Base-by-base conservation (phyloP, 37 sponge, comb jelly and placozoan species). In the Chondrosia reniformis region DNA sequence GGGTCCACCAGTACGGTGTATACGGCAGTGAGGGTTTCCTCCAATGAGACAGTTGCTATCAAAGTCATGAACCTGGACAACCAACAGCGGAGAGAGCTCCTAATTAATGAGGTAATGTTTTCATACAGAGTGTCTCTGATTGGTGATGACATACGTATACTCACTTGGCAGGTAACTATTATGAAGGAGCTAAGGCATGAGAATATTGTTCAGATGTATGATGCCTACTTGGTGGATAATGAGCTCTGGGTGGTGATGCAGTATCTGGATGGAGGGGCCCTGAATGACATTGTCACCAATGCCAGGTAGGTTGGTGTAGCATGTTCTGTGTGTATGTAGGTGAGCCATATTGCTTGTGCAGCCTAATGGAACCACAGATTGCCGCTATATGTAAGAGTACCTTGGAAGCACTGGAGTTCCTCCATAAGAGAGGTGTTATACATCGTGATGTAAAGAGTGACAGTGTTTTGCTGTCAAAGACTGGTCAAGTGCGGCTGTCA, bases 51-150 rank as follows among this genome's bases (percentile, higher is more conserved):
- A 3, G 92, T 94, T 0, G 97, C 97, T 10, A 80, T 97, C 44
- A 97, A 97, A 80, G 87, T 85, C 79, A 97, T 97, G 97, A 87
- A 94, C 72, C 45, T 97, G 0, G 64, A 86, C 81, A 82, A 86
- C 15, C 97, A 97, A 58, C 97, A 97, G 74, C 55, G 94, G 25
- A 84, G 85, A 31, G 97, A 97, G 58, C 84, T 97, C 1, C 90
- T 97, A 0, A 91, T 97, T 69, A 97, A 97, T 61, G 97, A 97
- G 92, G 94, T 97, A 24, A n/a, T n/a, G n/a, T n/a, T n/a, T n/a
- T n/a, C n/a, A n/a, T n/a, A n/a, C n/a, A n/a, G n/a, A n/a, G n/a
- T n/a, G n/a, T n/a, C n/a, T n/a, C n/a, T n/a, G n/a, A n/a, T n/a
- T n/a, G n/a, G n/a, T n/a, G n/a, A n/a, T n/a, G n/a, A 62, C 63